Evolutionary conservation across 2,113 vertebrate genomes (phyloP), one percentile per base, ranked within the genome.

Genomic region (Muscicapa adusta): DNA sequence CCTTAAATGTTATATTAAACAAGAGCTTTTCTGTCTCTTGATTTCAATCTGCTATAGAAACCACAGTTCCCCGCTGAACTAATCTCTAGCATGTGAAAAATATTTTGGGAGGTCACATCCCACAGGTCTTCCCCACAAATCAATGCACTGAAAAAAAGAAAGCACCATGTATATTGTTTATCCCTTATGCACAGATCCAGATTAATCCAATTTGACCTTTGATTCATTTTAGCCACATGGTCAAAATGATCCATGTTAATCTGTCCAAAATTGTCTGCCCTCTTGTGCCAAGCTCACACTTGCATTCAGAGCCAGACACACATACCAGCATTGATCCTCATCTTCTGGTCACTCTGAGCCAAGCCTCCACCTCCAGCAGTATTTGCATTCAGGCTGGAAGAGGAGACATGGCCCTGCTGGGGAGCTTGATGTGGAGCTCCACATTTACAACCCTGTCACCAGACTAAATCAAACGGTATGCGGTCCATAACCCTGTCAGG

Each of bases 401-500:
- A 89, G 54, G 22, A 91, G 74, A 74, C 50, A 89, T 11, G 14
- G 40, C 42, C 29, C 75, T 3, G 8, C 36, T 12, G 2, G 63
- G 43, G 42, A 93, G 40, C 38, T 68, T 75, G 82, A 71, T 80
- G 42, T 16, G 47, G 92, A 85, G 58, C 65, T 90, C 78, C 65
- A 53, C 88, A 85, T 96, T 96, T 95, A 96, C 93, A 94, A 34
- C 67, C 82, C 95, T 93, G 70, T 85, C 91, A 89, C 75, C 54
- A 61, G 68, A 72, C 85, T 96, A 97, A 96, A 96, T 96, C 92
- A 96, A 96, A 90, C 0, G 4, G 81, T 73, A 85, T 45, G 77
- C 3, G 24, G 72, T 75, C 95, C 82, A 94, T 97, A 95, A 97
- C 47, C 2, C 94, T 97, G 96, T 94, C 96, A 95, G 65, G 85